phyloP scores from a whole-genome alignment of 2,113 vertebrate genomes.

The Microtus montanus region DNA sequence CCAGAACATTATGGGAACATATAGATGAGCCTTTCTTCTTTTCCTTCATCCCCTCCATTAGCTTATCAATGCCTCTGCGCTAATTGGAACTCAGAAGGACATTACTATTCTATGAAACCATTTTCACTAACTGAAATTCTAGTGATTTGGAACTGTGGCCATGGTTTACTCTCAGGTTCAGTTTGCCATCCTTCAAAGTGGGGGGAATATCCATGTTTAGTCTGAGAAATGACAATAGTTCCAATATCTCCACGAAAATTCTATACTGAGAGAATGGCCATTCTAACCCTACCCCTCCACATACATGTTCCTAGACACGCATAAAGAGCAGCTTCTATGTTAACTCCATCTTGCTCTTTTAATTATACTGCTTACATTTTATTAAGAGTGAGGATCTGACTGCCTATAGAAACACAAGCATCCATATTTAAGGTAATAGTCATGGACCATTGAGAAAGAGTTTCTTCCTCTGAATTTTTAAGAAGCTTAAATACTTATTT shows the following conservation, averaged over 20 bases:
- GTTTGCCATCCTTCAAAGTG: not conserved
- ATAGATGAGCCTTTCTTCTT: not conserved
- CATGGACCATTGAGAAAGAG: conserved; percentile 64
- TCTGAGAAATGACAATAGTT: not conserved
- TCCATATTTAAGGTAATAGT: conserved; percentile 56
- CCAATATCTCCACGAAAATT: not conserved
- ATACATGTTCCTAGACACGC: not conserved
- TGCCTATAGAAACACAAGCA: not conserved
- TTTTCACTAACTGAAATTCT: not conserved
- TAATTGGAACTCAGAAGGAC: not conserved
- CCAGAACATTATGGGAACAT: not conserved
- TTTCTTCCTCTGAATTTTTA: conserved; percentile 73
- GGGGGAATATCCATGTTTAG: not conserved
- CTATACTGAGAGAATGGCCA: not conserved
- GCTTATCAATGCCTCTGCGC: not conserved
- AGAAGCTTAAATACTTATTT: conserved; percentile 75
- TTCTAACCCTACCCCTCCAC: not conserved
- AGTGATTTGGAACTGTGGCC: not conserved
- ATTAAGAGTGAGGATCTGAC: not conserved
- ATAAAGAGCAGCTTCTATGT: not conserved
- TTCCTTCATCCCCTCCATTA: not conserved
- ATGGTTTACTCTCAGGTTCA: not conserved
- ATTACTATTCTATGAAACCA: not conserved
- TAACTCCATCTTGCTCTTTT: not conserved
- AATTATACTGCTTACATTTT: conserved; percentile 18